Evolutionary conservation across 2,888 invertebrate genomes (phyloP), one percentile per base, ranked within the genome.

Genomic region (Drosophila parthenogenetica): DNA sequence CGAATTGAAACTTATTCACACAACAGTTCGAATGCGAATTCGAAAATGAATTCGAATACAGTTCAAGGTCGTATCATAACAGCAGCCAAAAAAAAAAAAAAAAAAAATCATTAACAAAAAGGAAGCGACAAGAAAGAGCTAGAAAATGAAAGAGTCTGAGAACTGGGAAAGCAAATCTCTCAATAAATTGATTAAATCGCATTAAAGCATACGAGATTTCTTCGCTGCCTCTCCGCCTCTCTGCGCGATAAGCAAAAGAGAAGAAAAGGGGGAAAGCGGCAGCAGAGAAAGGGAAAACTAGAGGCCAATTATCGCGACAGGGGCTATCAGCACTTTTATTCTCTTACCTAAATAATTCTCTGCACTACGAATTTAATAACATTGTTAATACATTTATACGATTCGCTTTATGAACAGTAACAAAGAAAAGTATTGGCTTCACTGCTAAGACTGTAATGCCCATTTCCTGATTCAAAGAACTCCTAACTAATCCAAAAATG

Each of bases 21-120:
- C 35, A 37, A 5, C 29, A 29, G 40, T 49, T 58, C 37, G 25
- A 35, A 37, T 37, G 40, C 16, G 54, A 49, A 54, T 46, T n/a
- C 29, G 17, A 35, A 37, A 39, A 40, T 11, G 42, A 49, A 50
- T 14, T 22, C 35, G 57, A 29, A 29, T 73, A 60, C 77, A 68
- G 77, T 77, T 77, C 87, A 81, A 83, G 84, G 81, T 80, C 70
- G 73, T 5, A 29, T 17, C 25, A 39, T 19, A 42, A 43, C 14
- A 22, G 0, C 13, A 13, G 13, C 11, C 35, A 35, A 4, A 35
- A 35, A 35, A 35, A 13, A 32, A n/a, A n/a, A n/a, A n/a, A 29
- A 29, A 29, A 8, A 35, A 35, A 13, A 32, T 32, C 11, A 32
- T 32, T 10, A 10, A 32, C 3, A 32, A 7, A 32, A 32, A 11